Base-by-base conservation (phyloP, 2,888 invertebrate species). In the Copidosoma aretas region DNA sequence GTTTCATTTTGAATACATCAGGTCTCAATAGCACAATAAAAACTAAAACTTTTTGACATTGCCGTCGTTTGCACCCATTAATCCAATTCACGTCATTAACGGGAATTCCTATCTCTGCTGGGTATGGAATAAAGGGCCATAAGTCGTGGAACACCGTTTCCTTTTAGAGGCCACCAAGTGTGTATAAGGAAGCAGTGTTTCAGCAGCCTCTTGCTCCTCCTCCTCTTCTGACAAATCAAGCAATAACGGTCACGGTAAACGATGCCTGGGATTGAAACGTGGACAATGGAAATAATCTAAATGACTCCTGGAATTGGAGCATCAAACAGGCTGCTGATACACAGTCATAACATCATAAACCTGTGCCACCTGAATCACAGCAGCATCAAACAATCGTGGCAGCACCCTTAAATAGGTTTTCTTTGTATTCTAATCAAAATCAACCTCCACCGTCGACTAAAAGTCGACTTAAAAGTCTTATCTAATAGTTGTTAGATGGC, bases 291-390 rank as follows among this genome's bases (percentile, higher is more conserved):
- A 79, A 79, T 60, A 80, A 80, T 71, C 79, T 79, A 12, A 82
- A 82, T 70, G 82, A 82, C 74, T 79, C 82, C 1, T 83, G 83
- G 83, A 80, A 83, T 63, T 83, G 83, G 82, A 81, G 80, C 66
- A 72, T 82, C 57, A 83, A 82, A 64, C 80, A 81, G 59, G 59
- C 79, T 1, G 82, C 82, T 53, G 58, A 71, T 39, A 77, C 78
- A 19, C 73, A 73, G 53, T 70, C 70, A 25, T n/a, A n/a, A n/a
- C 71, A 58, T 46, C 72, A 70, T 52, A 68, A 73, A 10, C 60
- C 58, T 43, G 65, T 61, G 17, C 21, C 10, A 63, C 54, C 43
- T 19, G 68, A 54, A 25, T 25, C 43, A 41, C 68, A 60, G n/a
- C 74, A 67, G 46, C 72, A 73, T 12, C 67, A 60, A 52, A 71